Evolutionary conservation across 2,113 vertebrate species (phyloP).

Genomic region (Baryphthengus martii): DNA sequence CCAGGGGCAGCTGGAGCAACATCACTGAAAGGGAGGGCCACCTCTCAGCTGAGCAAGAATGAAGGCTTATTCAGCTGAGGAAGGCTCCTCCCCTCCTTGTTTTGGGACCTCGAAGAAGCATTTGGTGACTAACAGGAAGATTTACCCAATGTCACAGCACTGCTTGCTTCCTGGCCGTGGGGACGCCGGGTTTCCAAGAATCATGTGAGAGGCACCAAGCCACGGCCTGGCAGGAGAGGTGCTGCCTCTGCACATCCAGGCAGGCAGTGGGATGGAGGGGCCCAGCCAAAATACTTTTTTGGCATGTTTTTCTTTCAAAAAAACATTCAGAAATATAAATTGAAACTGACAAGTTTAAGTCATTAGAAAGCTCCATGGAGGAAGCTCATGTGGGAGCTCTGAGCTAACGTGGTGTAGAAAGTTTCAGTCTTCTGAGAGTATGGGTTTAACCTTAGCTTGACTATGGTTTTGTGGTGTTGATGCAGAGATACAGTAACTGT

Average conservation of each 20-base stretch:
- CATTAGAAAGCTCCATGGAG: not conserved
- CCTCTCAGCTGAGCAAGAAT: not conserved
- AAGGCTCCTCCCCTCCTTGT: not conserved
- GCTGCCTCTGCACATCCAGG: not conserved
- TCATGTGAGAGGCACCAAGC: not conserved
- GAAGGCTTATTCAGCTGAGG: not conserved
- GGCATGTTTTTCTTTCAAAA: not conserved
- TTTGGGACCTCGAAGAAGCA: not conserved
- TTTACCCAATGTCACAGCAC: not conserved
- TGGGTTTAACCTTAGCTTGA: not conserved
- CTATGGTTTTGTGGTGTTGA: not conserved
- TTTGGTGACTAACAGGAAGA: not conserved
- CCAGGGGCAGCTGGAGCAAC: not conserved
- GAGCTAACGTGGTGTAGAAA: not conserved
- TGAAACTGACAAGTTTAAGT: not conserved
- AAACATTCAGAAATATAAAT: not conserved
- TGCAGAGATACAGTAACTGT: not conserved
- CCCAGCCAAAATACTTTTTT: not conserved
- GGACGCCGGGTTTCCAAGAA: conserved; percentile 30
- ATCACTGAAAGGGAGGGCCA: not conserved
- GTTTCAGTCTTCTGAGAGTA: not conserved
- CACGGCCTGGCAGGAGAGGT: not conserved
- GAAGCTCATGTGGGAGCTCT: not conserved
- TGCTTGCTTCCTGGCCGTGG: not conserved
- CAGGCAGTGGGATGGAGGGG: not conserved